Percentiles rank a stretch among this genome's conserved stretches.
These are phyloP conservation scores for Phalera bucephala DNA, from an alignment of 2,888 invertebrate species.

Conservation along the genomic window DNA sequence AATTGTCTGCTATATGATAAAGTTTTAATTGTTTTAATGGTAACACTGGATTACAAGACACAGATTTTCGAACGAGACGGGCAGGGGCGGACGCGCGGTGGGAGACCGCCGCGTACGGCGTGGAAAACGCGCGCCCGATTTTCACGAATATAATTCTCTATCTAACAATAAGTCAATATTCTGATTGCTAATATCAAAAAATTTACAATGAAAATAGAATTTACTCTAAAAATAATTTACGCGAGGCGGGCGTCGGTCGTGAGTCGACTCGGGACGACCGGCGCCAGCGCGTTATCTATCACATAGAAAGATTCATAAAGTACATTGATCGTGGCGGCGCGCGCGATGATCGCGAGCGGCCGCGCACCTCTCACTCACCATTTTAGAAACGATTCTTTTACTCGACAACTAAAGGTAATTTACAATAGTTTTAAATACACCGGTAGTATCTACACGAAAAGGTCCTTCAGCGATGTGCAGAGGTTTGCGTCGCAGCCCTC, in stretches of 20 bases:
- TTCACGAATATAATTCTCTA: slow-evolving; percentile 78
- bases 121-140: slow-evolving; percentile 71
- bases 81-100: slow-evolving; percentile 64
- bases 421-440: slow-evolving; percentile 62
- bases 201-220: slow-evolving; percentile 82
- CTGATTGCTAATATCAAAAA: slow-evolving; percentile 78
- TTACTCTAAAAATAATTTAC: slow-evolving; percentile 79
- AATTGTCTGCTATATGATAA: slow-evolving; percentile 71
- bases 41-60: slow-evolving; percentile 77
- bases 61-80: slow-evolving; percentile 70
- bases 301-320: slow-evolving; percentile 81
- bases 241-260: slow-evolving; percentile 68
- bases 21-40: slow-evolving; percentile 67
- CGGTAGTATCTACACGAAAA: slow-evolving; percentile 87
- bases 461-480: slow-evolving; percentile 92
- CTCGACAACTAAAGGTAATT: slow-evolving; percentile 65
- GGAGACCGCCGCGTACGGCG: slow-evolving; percentile 51
- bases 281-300: slow-evolving; percentile 73
- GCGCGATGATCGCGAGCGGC: slow-evolving; percentile 27
- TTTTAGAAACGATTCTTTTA: slow-evolving; percentile 56
- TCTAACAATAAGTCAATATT: slow-evolving; percentile 78
- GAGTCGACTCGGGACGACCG: slow-evolving; percentile 69
- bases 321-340: slow-evolving; percentile 53
- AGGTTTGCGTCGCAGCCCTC: slow-evolving; percentile 91
- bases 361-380: slow-evolving; percentile 45